A percentile compares a stretch with the other conserved stretches of the same genome.
Evolutionary conservation across 2,113 vertebrate species (phyloP).

Genomic region (Tragulus kanchil): DNA sequence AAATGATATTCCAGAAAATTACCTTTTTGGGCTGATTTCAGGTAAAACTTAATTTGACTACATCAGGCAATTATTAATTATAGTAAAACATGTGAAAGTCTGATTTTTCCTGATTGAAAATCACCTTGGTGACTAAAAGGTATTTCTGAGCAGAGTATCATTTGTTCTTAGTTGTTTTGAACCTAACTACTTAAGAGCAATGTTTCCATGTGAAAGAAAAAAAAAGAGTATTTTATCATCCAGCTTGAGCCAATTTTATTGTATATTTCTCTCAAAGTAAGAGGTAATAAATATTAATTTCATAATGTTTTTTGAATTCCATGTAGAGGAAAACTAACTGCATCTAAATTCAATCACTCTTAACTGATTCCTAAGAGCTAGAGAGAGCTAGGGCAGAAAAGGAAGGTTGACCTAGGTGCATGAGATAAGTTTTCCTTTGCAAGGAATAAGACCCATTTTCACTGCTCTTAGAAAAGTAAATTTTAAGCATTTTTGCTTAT

Average conservation of each 20-base stretch:
- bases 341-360: slow-evolving; percentile 57
- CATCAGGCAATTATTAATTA: neutral
- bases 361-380: neutral
- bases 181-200: neutral
- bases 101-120: slow-evolving; percentile 2
- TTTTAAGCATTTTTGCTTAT: neutral
- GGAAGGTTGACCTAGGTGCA: neutral
- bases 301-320: neutral
- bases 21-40: neutral
- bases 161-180: slow-evolving; percentile 18
- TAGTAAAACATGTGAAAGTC: slow-evolving; percentile 29
- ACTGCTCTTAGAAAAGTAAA: rapidly evolving
- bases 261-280: slow-evolving; percentile 67
- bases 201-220: neutral
- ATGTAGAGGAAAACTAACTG: slow-evolving; percentile 24
- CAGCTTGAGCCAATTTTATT: slow-evolving; percentile 70
- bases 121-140: neutral
- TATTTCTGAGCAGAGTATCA: neutral
- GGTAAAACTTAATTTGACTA: neutral
- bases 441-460: neutral
- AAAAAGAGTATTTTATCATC: slow-evolving; percentile 63
- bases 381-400: neutral
- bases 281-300: slow-evolving; percentile 83
- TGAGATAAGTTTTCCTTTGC: neutral
- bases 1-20: neutral